Evolutionary conservation across 2,888 invertebrate species (phyloP), one percentile per base, ranked within the genome.

Genomic region (Plusia festucae): DNA sequence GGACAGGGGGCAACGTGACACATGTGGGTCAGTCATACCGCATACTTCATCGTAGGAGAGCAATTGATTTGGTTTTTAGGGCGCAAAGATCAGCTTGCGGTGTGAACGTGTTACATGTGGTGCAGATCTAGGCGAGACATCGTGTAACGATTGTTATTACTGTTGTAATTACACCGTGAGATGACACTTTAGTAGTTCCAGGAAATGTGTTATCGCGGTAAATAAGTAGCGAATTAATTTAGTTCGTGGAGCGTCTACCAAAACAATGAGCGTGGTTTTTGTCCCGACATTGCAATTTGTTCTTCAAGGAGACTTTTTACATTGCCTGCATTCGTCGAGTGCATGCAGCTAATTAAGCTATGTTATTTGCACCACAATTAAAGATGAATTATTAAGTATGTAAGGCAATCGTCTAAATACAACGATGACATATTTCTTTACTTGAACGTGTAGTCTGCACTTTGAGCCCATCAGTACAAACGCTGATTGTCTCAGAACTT

Each of bases 41-140:
- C 34, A 34, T 34, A 34, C 61, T 75, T 60, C 58, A 56, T 68
- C 60, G 68, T 71, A 78, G 76, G 74, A 85, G 84, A 82, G 76
- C 77, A 84, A 82, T 82, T 82, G 79, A 72, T 75, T 76, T 64
- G 60, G 82, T 89, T 88, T 90, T 88, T 87, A 85, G 88, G 85
- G 82, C 89, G 86, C 84, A 73, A 87, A 90, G 87, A 88, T 86
- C 83, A 69, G 70, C 73, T 78, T 78, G 73, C 79, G 76, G 81
- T 83, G 84, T 75, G 79, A 84, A 82, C 69, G 69, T 72, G 81
- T 82, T 79, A 76, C 79, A 79, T 84, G 78, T 84, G 79, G 81
- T 80, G 70, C 67, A 74, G 68, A 80, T 82, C 81, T 81, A 78
- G 82, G 76, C 69, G 75, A 85, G 82, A 85, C 83, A 65, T 65